Base-by-base conservation (phyloP, 2,888 invertebrate species). In the Tubiluchus corallicola region DNA sequence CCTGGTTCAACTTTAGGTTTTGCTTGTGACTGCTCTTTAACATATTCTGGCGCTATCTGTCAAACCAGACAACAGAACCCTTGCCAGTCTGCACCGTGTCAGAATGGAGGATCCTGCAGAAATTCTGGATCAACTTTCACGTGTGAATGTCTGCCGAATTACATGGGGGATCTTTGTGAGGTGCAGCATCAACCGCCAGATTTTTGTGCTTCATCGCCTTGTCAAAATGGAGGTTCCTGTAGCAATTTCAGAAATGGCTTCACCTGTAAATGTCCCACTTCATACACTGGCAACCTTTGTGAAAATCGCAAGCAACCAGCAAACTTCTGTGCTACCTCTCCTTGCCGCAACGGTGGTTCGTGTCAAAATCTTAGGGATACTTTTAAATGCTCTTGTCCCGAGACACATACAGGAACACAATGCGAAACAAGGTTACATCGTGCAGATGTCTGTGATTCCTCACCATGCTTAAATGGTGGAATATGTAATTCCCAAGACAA, bases 191-290 rank as follows among this genome's bases (percentile, higher is more conserved):
- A n/a, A n/a, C n/a, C n/a, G n/a, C n/a, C n/a, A n/a, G 29, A 29
- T n/a, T 29, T 29, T n/a, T 29, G 29, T n/a, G 29, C 29, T n/a
- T 29, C 29, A n/a, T n/a, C 9, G n/a, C 29, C 29, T 29, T 29
- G 29, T 29, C 29, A 29, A 29, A 29, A 29, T 29, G 29, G 29
- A 9, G 29, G 29, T n/a, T 9, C 29, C 9, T 29, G 29, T 29
- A 29, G 9, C n/a, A n/a, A 29, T 9, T 9, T 9, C n/a, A n/a
- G n/a, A 9, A n/a, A n/a, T n/a, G 29, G n/a, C n/a, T 29, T 29
- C 29, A 29, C 29, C 29, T 29, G 29, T n/a, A n/a, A 9, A 9
- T 29, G 29, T 29, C 29, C 29, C 29, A n/a, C 29, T 9, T 9
- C 29, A n/a, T 29, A 29, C n/a, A 29, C 29, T 9, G 29, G 29